These are phyloP conservation scores for Semicossyphus pulcher DNA, from an alignment of 2,113 vertebrate genomes.

Conservation along the genomic window DNA sequence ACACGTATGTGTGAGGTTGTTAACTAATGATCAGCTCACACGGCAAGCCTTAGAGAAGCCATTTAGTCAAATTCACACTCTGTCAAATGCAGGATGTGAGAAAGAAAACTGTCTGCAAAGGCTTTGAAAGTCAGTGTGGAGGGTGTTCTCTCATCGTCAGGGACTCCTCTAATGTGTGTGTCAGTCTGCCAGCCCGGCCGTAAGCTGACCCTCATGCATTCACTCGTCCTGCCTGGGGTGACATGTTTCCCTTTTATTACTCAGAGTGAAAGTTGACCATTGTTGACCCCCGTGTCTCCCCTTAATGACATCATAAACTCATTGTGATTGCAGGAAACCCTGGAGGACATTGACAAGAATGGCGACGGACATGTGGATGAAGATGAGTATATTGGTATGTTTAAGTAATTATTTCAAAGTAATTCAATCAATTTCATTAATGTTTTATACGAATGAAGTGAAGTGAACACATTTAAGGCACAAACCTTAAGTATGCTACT, in stretches of 20 bases:
- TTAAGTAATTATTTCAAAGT: neutral
- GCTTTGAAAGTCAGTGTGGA: neutral
- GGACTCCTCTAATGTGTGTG: constrained; percentile 19
- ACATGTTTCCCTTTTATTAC: constrained; percentile 51
- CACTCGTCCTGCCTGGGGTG: constrained; percentile 23
- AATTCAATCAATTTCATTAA: neutral
- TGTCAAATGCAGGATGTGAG: constrained; percentile 5
- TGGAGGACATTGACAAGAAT: constrained; percentile 98
- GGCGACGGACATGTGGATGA: constrained; percentile 94
- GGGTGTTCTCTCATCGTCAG: constrained; percentile 25
- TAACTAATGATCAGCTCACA: constrained; percentile 21
- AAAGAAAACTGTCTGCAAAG: neutral
- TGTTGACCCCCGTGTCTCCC: constrained; percentile 38
- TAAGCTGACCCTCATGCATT: constrained; percentile 40
- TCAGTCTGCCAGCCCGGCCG: constrained; percentile 46
- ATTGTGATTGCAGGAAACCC: constrained; percentile 89
- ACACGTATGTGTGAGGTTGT: neutral
- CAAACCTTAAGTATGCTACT: neutral
- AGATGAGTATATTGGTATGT: constrained; percentile 96
- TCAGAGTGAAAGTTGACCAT: constrained; percentile 44
- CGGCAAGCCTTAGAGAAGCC: constrained; percentile 21
- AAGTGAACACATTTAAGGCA: no score
- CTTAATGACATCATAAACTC: constrained; percentile 59
- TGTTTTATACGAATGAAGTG: neutral
- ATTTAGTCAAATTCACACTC: constrained; percentile 13